Percentiles rank a stretch among this genome's conserved stretches.
These are phyloP conservation scores for Thunnus maccoyii DNA, from an alignment of 2,113 vertebrate genomes.

Conservation along the genomic window DNA sequence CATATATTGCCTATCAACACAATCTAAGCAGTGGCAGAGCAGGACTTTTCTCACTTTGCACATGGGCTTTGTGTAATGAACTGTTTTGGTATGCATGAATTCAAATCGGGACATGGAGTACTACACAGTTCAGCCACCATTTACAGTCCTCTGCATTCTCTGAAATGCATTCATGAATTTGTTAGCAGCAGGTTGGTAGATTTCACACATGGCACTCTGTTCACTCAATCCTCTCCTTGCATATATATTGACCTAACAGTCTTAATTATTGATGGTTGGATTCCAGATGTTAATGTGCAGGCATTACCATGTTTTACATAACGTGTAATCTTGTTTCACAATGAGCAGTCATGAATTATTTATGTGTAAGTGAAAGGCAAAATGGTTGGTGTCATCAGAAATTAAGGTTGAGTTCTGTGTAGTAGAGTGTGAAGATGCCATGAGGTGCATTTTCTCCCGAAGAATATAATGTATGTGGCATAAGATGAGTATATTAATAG, in stretches of 20 bases:
- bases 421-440: background rate
- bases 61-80: constrained; percentile 43
- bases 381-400: constrained; percentile 32
- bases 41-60: constrained; percentile 42
- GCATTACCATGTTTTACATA: constrained; percentile 73
- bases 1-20: constrained; percentile 29
- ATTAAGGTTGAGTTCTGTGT: constrained; percentile 10
- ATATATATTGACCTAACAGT: constrained; percentile 26
- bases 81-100: constrained; percentile 71
- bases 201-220: constrained; percentile 50
- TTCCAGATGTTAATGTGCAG: constrained; percentile 58
- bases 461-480: background rate
- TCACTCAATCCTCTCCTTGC: constrained; percentile 25
- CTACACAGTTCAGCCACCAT: constrained; percentile 26
- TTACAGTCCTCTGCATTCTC: constrained; percentile 42
- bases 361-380: constrained; percentile 38
- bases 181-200: constrained; percentile 37
- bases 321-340: constrained; percentile 59
- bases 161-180: constrained; percentile 66
- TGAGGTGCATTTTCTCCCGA: background rate
- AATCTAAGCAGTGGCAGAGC: constrained; percentile 13
- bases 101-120: constrained; percentile 60
- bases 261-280: constrained; percentile 77
- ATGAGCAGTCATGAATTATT: constrained; percentile 65
- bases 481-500: background rate